Percentiles rank a stretch among this genome's conserved stretches.
phyloP scores from a whole-genome alignment of 2,113 vertebrate genomes.

The Cephalophus harveyi region DNA sequence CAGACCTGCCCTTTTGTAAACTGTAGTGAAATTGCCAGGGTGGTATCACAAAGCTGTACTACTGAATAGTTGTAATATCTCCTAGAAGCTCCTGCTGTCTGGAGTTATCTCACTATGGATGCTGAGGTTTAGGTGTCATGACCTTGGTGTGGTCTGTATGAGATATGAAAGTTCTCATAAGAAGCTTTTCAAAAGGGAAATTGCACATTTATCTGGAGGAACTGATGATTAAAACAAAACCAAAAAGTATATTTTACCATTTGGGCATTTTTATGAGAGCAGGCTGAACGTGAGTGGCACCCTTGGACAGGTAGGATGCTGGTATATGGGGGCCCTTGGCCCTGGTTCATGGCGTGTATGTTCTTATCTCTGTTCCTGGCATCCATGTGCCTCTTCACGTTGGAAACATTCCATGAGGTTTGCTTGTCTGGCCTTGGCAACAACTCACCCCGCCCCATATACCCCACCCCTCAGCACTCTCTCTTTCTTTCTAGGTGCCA shows the following conservation, averaged over 20 bases:
- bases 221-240: not conserved
- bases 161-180: not conserved
- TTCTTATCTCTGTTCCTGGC: not conserved
- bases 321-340: not conserved
- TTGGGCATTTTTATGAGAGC: not conserved
- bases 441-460: accelerated
- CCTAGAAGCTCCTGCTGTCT: not conserved
- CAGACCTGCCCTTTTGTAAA: not conserved
- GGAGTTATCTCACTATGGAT: not conserved
- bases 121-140: not conserved
- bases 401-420: not conserved
- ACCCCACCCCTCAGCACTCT: not conserved
- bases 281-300: not conserved
- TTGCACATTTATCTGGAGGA: not conserved
- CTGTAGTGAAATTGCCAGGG: not conserved
- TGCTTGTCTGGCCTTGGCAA: not conserved
- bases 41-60: not conserved
- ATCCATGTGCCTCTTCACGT: accelerated
- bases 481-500: not conserved
- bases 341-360: accelerated
- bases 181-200: not conserved
- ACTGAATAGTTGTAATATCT: not conserved
- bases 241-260: not conserved
- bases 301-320: not conserved
- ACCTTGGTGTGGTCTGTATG: not conserved